Percentiles rank a stretch among this genome's conserved stretches.
Conservation (phyloP, 2,888 invertebrate genomes). For the Pantelozetes paolii region DNA sequence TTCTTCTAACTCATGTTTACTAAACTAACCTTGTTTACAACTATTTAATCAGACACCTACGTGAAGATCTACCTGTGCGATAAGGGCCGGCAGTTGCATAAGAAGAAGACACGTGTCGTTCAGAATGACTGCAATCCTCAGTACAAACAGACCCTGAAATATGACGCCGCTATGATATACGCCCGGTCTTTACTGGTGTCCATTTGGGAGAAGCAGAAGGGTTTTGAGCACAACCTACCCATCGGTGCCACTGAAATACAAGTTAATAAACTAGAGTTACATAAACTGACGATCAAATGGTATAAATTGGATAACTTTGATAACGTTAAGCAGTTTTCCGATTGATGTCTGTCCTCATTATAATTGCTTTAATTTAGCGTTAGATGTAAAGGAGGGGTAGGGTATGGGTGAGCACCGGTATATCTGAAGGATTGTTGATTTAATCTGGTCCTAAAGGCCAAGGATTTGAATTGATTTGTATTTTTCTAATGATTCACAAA, state of each 20-base stretch:
- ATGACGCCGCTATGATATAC: constrained; percentile 59
- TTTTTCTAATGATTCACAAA: no score
- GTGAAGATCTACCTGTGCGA: constrained; percentile 88
- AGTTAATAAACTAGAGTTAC: constrained; percentile 72
- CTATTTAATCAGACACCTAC: constrained; percentile 89
- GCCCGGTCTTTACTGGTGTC: constrained; percentile 66
- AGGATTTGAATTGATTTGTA: no score
- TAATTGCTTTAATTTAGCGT: no score
- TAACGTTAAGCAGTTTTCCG: constrained; percentile 36
- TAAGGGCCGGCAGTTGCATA: constrained; percentile 80
- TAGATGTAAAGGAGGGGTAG: no score
- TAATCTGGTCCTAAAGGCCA: no score
- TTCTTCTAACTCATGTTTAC: background rate
- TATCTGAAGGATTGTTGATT: no score
- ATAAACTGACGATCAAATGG: constrained; percentile 79
- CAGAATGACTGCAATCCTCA: constrained; percentile 76
- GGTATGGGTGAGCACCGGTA: no score
- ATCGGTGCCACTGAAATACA: constrained; percentile 81
- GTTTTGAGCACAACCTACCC: constrained; percentile 74
- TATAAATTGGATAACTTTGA: constrained; percentile 85
- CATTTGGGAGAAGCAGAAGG: constrained; percentile 85
- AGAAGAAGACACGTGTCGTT: constrained; percentile 81
- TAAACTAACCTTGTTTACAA: no score
- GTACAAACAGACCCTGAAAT: constrained; percentile 81
- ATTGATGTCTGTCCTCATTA: no score